A percentile compares a stretch with the other conserved stretches of the same genome.
Conservation (phyloP, 2,797 vertebrate species). For the Phaenicophaeus curvirostris region DNA sequence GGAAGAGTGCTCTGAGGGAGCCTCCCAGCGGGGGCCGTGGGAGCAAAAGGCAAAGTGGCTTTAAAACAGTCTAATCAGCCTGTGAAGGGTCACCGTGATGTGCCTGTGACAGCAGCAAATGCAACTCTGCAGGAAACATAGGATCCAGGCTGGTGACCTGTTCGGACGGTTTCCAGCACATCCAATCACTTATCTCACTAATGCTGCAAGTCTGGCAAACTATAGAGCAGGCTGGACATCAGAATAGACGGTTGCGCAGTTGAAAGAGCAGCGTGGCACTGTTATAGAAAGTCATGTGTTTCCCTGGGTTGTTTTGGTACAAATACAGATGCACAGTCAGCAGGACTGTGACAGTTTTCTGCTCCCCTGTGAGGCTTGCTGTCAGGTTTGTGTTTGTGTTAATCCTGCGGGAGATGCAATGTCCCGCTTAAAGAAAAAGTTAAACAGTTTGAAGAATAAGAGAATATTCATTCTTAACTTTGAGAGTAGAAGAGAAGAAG, state of each 20-base stretch:
- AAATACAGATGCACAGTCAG: slow-evolving; percentile 38
- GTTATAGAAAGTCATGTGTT: slow-evolving; percentile 25
- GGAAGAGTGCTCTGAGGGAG: background rate
- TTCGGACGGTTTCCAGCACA: slow-evolving; percentile 32
- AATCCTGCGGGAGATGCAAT: background rate
- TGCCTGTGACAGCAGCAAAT: slow-evolving; percentile 30
- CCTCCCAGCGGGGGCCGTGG: background rate
- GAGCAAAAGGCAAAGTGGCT: background rate
- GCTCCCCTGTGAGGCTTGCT: background rate
- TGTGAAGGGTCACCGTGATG: background rate
- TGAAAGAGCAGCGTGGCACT: background rate
- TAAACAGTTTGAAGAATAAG: background rate
- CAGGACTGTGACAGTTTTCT: slow-evolving; percentile 22
- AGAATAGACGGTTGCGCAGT: slow-evolving; percentile 44
- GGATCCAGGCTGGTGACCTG: slow-evolving; percentile 18
- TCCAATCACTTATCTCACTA: slow-evolving; percentile 30
- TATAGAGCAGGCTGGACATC: background rate
- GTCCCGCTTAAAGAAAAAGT: background rate
- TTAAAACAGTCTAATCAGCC: background rate
- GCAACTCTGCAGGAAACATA: slow-evolving; percentile 12
- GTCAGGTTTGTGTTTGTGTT: background rate
- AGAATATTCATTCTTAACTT: background rate
- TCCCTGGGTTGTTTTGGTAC: slow-evolving; percentile 12
- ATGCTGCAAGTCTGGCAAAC: slow-evolving; percentile 21
- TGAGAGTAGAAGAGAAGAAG: background rate